These are phyloP conservation scores for Protobothrops mucrosquamatus DNA, from an alignment of 2,113 vertebrate species.

Conservation along the genomic window DNA sequence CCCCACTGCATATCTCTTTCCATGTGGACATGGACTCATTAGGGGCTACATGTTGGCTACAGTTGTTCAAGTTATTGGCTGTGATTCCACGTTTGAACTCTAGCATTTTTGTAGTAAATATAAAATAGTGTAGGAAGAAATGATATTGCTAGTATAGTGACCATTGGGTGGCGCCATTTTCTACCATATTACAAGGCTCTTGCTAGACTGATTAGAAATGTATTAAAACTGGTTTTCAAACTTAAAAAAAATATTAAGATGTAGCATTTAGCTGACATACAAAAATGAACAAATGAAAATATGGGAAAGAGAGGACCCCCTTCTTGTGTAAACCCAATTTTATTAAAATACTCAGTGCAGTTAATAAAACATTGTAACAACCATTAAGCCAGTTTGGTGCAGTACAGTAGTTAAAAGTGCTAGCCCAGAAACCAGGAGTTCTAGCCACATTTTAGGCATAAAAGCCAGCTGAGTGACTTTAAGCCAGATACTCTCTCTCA, in stretches of 20 bases:
- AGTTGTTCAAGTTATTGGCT: background rate
- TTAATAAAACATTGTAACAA: background rate
- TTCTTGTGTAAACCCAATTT: background rate
- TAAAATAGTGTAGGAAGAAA: background rate
- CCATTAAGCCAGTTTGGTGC: background rate
- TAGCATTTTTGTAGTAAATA: background rate
- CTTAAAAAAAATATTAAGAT: background rate
- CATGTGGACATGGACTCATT: background rate
- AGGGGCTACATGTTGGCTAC: background rate
- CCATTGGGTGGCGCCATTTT: background rate
- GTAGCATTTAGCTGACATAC: background rate
- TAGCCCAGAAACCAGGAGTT: background rate
- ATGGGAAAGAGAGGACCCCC: too few relatives aligned
- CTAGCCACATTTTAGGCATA: background rate
- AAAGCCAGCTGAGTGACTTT: background rate
- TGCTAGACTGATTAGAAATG: background rate
- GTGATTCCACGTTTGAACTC: background rate
- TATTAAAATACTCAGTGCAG: background rate
- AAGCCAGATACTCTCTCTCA: background rate
- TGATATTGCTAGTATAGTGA: background rate
- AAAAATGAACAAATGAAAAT: background rate
- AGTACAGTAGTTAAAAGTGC: background rate
- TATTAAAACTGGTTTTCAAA: background rate
- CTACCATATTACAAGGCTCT: background rate
- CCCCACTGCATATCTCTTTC: background rate